Evolutionary conservation across 1,140 invertebrate species (phyloP).

Genomic region (Monomorium pharaonis): DNA sequence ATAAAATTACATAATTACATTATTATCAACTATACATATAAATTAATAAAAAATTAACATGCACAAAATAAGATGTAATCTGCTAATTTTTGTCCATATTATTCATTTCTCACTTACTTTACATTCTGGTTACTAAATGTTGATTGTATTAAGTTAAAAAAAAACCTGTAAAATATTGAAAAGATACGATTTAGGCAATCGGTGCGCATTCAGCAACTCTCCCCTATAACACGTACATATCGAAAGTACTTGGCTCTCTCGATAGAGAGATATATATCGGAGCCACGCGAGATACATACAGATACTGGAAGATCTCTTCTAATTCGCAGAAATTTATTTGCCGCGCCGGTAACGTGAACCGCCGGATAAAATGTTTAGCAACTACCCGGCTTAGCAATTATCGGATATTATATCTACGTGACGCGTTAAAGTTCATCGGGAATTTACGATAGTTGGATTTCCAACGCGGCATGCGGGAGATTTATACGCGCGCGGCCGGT

Average conservation of each 20-base stretch:
- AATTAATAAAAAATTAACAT: too few species aligned
- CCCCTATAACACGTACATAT: not conserved
- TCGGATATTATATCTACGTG: constrained; percentile 46
- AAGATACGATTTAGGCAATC: too few species aligned
- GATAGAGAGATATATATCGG: not conserved
- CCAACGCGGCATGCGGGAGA: constrained; percentile 19
- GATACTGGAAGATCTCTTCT: not conserved
- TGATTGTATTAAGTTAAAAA: too few species aligned
- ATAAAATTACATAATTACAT: too few species aligned
- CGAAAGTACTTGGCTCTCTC: not conserved
- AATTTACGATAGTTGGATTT: constrained; percentile 43
- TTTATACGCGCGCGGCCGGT: constrained; percentile 33
- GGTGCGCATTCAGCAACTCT: too few species aligned
- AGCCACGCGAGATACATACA: not conserved
- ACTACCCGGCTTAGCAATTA: constrained; percentile 37
- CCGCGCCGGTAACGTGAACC: constrained; percentile 8
- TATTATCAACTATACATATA: too few species aligned
- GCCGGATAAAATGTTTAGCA: constrained; percentile 36
- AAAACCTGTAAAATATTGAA: too few species aligned
- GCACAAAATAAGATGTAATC: too few species aligned
- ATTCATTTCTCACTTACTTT: too few species aligned
- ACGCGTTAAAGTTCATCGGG: constrained; percentile 41
- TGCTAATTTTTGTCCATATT: too few species aligned
- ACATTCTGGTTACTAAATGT: too few species aligned
- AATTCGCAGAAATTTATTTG: constrained; percentile 59